Evolutionary conservation across 2,888 invertebrate genomes (phyloP), one percentile per base, ranked within the genome.

Genomic region (Chrysolina americana): DNA sequence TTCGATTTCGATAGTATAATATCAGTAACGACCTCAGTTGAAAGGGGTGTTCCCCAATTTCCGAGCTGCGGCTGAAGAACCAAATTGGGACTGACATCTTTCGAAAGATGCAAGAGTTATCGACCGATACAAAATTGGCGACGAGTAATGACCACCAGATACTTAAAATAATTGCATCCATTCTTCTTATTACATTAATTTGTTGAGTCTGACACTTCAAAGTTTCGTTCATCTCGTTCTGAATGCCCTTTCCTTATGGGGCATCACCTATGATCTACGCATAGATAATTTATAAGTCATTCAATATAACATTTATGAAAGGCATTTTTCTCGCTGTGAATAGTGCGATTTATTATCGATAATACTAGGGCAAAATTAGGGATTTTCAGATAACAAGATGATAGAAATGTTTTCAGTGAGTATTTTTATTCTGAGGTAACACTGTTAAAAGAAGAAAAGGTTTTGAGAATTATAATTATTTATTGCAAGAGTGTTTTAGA

Each of bases 221-320:
- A 11, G 9, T 53, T 21, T 21, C 21, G 6, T 53, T 11, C 53
- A 21, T 19, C 23, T 53, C 53, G 13, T 21, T 53, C 21, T 13
- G 21, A 53, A 53, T 53, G 21, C 53, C 53, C 21, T 53, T 53
- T 53, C 53, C 53, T 53, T 53, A 21, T 53, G 21, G 11, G 53
- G 53, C 13, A 23, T 53, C 53, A 23, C 13, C 19, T 21, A 21
- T 53, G 53, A 53, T 53, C 53, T 53, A 53, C 53, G 53, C 53
- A 13, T 53, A 17, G 23, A 53, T 53, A 21, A 53, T 53, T n/a
- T 53, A 53, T 21, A 5, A 53, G 53, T 53, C 53, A 53, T 53
- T 53, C 13, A 21, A 11, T 23, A 11, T 53, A 11, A 21, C 21
- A 53, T 53, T 53, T 53, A 53, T 21, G 53, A 21, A 53, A 21